These are phyloP conservation scores for Psittacara wagleri DNA, from an alignment of 2,113 vertebrate species.

Conservation along the genomic window DNA sequence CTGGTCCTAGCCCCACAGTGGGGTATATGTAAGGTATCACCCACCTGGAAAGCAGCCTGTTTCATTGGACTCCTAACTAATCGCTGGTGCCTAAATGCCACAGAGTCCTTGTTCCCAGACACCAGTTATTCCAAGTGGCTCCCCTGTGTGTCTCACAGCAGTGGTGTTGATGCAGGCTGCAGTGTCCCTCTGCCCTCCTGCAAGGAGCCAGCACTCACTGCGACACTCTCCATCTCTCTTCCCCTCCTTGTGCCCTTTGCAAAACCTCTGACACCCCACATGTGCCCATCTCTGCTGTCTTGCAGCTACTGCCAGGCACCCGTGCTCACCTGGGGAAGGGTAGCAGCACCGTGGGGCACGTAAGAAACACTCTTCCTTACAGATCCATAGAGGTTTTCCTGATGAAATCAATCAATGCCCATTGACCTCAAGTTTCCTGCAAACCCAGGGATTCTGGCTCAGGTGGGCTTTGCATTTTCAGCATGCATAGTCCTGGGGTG, in stretches of 20 bases:
- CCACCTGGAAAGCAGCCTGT: background rate
- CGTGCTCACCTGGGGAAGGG: background rate
- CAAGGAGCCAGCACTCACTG: fast-evolving
- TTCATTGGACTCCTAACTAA: background rate
- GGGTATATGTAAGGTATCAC: background rate
- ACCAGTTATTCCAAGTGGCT: fast-evolving
- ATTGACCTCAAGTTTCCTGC: background rate
- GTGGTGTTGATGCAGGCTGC: fast-evolving
- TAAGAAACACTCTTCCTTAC: background rate
- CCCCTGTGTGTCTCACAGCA: background rate
- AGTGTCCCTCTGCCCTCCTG: background rate
- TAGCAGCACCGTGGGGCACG: background rate
- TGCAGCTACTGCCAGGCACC: background rate
- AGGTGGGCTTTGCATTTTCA: background rate
- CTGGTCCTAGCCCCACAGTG: background rate
- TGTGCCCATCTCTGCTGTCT: background rate
- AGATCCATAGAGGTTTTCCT: background rate
- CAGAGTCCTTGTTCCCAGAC: background rate
- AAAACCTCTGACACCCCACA: fast-evolving
- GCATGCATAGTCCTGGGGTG: fast-evolving
- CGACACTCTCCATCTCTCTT: background rate
- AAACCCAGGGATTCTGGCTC: background rate
- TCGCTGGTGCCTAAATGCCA: background rate
- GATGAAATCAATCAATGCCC: background rate
- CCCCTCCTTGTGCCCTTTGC: background rate